Conservation (phyloP, 2,888 invertebrate species). For the Synanthedon andrenaeformis region DNA sequence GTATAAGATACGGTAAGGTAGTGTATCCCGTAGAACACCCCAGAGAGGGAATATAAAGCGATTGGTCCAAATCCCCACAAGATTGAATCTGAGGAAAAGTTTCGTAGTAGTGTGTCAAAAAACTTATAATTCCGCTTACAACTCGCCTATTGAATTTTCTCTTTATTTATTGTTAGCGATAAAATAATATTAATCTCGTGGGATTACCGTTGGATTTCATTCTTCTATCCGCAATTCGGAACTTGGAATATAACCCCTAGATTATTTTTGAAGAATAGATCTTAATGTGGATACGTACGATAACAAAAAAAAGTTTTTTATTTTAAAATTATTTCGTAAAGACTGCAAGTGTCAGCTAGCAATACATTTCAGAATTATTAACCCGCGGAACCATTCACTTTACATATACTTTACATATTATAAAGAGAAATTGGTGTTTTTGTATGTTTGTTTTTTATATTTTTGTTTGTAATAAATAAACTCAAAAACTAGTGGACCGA, state of each 20-base stretch:
- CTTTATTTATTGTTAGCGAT: constrained; percentile 67
- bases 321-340: too few relatives aligned
- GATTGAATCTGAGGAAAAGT: constrained; percentile 58
- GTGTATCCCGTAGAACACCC: constrained; percentile 7
- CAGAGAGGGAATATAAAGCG: constrained; percentile 30
- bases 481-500: too few relatives aligned
- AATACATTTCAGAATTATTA: too few relatives aligned
- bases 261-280: constrained; percentile 34
- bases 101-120: constrained; percentile 60
- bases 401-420: too few relatives aligned
- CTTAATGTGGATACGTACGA: constrained; percentile 32
- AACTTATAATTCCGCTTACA: constrained; percentile 58
- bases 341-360: too few relatives aligned
- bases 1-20: neutral
- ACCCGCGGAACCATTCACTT: too few relatives aligned
- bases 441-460: too few relatives aligned
- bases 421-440: too few relatives aligned
- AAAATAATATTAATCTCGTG: constrained; percentile 70
- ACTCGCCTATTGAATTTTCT: constrained; percentile 59
- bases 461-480: too few relatives aligned
- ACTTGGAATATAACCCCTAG: constrained; percentile 50
- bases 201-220: constrained; percentile 63
- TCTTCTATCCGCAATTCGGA: constrained; percentile 51
- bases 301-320: too few relatives aligned
- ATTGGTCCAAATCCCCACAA: constrained; percentile 50